Conservation (phyloP, 2,113 vertebrate genomes). For the Aythya baeri region DNA sequence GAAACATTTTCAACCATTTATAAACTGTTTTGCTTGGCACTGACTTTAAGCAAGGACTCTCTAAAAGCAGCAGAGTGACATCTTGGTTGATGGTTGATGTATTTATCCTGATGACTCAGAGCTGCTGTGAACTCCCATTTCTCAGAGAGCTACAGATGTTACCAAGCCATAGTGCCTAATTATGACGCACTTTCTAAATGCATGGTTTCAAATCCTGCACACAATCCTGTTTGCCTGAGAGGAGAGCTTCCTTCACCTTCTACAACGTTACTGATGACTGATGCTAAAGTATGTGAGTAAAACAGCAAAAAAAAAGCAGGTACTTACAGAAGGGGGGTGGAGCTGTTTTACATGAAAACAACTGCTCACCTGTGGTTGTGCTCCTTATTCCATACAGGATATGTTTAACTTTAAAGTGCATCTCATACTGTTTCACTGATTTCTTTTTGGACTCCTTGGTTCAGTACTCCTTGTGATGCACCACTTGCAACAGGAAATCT, state of each 20-base stretch:
- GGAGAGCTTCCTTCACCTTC: neutral
- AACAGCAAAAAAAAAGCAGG: neutral
- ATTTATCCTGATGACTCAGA: neutral
- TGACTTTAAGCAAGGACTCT: neutral
- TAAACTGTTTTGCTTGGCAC: neutral
- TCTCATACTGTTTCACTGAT: neutral
- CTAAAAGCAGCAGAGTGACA: neutral
- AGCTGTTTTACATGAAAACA: neutral
- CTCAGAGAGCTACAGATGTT: neutral
- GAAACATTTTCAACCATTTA: neutral
- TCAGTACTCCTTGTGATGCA: neutral
- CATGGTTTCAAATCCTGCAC: neutral
- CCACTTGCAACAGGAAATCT: neutral
- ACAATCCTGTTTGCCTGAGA: neutral
- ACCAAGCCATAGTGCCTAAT: rapidly evolving
- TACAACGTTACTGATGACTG: rapidly evolving
- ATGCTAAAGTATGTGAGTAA: rapidly evolving
- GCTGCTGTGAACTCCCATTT: neutral
- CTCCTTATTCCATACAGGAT: neutral
- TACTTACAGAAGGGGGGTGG: neutral
- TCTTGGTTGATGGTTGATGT: neutral
- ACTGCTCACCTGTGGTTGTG: neutral
- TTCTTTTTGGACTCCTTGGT: neutral
- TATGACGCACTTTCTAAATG: neutral
- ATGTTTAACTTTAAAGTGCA: neutral